Base-by-base conservation (phyloP, 1,140 invertebrate genomes). In the Pentalonia nigronervosa region DNA sequence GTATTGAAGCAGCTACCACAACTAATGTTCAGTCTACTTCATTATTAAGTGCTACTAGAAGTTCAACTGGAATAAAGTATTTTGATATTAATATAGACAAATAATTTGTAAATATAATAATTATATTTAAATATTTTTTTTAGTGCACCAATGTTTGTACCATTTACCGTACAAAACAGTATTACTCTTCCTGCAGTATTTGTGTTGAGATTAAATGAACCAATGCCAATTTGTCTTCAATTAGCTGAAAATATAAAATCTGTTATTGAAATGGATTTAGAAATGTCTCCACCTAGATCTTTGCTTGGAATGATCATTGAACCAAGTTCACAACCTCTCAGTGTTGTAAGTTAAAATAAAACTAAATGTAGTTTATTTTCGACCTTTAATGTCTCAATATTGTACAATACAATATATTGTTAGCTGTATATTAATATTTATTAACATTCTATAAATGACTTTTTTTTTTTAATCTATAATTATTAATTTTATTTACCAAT, bases 21-120 rank as follows among this genome's bases (percentile, higher is more conserved):
- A 97, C 98, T 95, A 99, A 99, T 95, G 95, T 99, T 87, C 98
- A 99, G 95, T 97, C 97, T 21, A 95, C 97, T 23, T 97, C 97
- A 91, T 97, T 98, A 41, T 97, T 99, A 94, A 97, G 97, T 87
- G 96, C 98, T 34, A 97, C 96, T 94, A 96, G 97, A 95, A 96
- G 96, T 95, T 95, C 96, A 23, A 97, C 97, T 95, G 97, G 97
- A 60, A 98, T 98, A 96, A 97, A 96, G 97, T 98, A 91, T 93
- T 94, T 93, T 67, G 34, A 21, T 41, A 76, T 93, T 89, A 45
- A 34, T 83, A 7, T 56, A 41, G 34, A 36, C 8, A 25, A 87
- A 34, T 48, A 6, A 41, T 88, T 17, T 30, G 90, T 67, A 91
- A 60, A 50, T 91, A 0, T 83, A 88, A 34, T 88, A 88, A 88